Evolutionary conservation across 2,113 vertebrate genomes (phyloP).

Genomic region (Conger conger): DNA sequence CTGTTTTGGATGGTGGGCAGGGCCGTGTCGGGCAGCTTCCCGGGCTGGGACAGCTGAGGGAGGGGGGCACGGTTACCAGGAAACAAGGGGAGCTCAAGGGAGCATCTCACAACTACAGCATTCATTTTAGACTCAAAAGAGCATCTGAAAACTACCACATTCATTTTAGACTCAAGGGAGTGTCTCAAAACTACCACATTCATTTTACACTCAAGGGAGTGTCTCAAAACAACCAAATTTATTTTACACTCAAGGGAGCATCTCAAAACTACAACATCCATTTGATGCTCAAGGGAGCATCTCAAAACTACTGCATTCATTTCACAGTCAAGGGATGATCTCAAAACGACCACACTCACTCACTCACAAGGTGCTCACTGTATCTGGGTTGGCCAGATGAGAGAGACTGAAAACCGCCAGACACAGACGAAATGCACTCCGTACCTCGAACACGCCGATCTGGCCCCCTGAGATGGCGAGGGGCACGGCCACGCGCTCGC

Average conservation of each 20-base stretch:
- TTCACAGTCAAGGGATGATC: not conserved
- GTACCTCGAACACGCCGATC: conserved; percentile 87
- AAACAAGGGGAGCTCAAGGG: not conserved
- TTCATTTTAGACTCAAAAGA: not conserved
- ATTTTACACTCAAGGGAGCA: not conserved
- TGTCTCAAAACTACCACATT: not conserved
- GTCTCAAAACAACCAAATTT: too few species aligned
- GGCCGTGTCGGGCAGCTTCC: conserved; percentile 75
- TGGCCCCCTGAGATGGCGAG: conserved; percentile 86
- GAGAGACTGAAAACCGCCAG: too few species aligned
- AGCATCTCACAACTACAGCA: too few species aligned
- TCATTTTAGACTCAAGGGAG: not conserved
- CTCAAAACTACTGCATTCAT: too few species aligned
- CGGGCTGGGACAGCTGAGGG: conserved; percentile 79
- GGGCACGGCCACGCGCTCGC: conserved; percentile 77
- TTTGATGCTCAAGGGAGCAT: not conserved
- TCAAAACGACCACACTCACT: not conserved
- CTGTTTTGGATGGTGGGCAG: conserved; percentile 89
- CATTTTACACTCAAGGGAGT: not conserved
- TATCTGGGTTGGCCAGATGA: too few species aligned
- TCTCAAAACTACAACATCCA: too few species aligned
- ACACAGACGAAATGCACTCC: not conserved
- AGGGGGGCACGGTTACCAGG: conserved; percentile 10
- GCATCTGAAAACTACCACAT: too few species aligned
- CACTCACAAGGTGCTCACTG: too few species aligned